These are phyloP conservation scores for Cinclus cinclus DNA, from an alignment of 2,113 vertebrate genomes.

Conservation along the genomic window DNA sequence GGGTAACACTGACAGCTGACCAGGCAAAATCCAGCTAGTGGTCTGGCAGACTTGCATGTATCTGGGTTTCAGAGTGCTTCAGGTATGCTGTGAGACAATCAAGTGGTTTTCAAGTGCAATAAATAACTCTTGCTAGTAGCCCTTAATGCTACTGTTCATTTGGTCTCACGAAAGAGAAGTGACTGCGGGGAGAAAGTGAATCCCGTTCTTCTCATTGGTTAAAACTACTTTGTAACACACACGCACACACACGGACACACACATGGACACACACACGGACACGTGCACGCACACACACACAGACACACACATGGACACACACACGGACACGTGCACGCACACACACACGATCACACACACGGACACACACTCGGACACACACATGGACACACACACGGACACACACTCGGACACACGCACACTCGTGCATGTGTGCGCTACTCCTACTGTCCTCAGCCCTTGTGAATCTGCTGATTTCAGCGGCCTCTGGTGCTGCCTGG, in stretches of 20 bases:
- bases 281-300: too few relatives aligned
- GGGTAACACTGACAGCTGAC: neutral
- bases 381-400: too few relatives aligned
- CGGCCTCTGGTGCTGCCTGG: neutral
- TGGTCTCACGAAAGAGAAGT: neutral
- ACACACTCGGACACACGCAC: neutral
- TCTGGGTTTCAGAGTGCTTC: neutral
- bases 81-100: neutral
- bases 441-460: neutral
- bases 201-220: neutral
- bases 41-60: neutral
- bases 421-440: accelerated
- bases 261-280: too few relatives aligned
- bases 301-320: too few relatives aligned
- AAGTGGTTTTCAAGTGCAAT: conserved; percentile 21
- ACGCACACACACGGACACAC: too few relatives aligned
- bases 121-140: neutral
- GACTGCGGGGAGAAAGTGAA: neutral
- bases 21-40: neutral
- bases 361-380: too few relatives aligned
- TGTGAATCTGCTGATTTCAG: neutral
- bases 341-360: too few relatives aligned
- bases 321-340: too few relatives aligned
- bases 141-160: neutral
- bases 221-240: neutral